Percentiles rank a stretch among this genome's conserved stretches.
phyloP scores from a whole-genome alignment of 2,113 vertebrate genomes.

The Chamaetylas fuelleborni region DNA sequence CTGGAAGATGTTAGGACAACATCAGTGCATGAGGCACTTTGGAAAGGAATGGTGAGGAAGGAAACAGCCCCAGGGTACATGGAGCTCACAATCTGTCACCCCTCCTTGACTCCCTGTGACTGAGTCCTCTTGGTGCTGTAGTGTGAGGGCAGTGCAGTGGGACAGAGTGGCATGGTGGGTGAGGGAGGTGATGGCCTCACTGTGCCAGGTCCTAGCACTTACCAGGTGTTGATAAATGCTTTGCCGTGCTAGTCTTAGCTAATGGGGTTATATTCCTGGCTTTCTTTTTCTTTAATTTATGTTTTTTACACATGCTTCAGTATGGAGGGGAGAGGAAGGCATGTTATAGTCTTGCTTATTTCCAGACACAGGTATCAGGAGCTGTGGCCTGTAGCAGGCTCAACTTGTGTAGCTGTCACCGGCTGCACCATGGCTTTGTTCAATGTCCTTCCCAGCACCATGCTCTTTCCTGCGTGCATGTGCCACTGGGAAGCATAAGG shows the following conservation, averaged over 20 bases:
- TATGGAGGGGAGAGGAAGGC: constrained; percentile 29
- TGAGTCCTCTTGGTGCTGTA: fast-evolving
- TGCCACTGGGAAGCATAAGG: background rate
- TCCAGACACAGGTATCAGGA: background rate
- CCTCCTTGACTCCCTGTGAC: background rate
- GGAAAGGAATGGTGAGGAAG: background rate
- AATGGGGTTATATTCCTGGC: background rate
- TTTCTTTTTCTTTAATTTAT: constrained; percentile 33
- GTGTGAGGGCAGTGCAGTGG: fast-evolving
- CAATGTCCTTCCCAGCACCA: fast-evolving
- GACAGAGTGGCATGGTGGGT: fast-evolving
- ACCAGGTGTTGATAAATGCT: background rate
- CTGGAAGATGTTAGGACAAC: fast-evolving
- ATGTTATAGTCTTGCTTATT: background rate
- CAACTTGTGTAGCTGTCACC: background rate
- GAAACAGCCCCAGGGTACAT: fast-evolving
- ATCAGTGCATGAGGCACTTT: fast-evolving
- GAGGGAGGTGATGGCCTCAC: background rate
- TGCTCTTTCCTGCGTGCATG: background rate
- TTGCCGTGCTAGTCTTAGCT: background rate
- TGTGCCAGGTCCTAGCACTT: background rate
- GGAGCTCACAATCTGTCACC: background rate
- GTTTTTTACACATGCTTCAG: background rate
- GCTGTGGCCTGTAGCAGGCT: fast-evolving
- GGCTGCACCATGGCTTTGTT: background rate